Evolutionary conservation across 2,888 invertebrate species (phyloP), one percentile per base, ranked within the genome.

Genomic region (Eristalis tenax): DNA sequence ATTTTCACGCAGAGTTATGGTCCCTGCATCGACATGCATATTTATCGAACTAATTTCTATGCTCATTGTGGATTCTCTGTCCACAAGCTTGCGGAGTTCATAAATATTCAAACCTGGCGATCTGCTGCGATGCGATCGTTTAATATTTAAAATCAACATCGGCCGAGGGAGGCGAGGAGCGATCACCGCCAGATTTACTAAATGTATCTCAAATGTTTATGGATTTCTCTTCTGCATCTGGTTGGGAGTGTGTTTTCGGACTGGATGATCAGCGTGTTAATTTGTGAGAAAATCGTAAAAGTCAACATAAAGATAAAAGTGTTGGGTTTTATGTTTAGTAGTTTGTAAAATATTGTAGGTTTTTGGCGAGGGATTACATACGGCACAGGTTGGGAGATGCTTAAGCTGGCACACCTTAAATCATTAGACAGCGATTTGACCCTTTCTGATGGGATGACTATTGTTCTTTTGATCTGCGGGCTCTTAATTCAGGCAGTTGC

Each of bases 271-370:
- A 23, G 22, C n/a, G 50, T 69, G 68, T 35, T 69, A 68, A 69
- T 77, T 77, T 69, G 50, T 77, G 68, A 32, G 35, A 63, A 69
- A 68, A 35, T 6, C 43, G 69, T 69, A 69, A 68, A 77, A 32
- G 77, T 77, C 77, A 69, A 77, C 50, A 77, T 69, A 35, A 63
- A 69, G 77, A 77, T 61, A 69, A 69, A 61, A 59, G 66, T 57
- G 56, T 28, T 57, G 50, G 35, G 5, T 57, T 59, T 66, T 28
- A 28, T 63, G 28, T 59, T 26, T 32, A 50, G 18, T 50, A 18
- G 50, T 50, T 18, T 50, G 50, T 50, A n/a, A 50, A 50, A 50
- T 50, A 50, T 50, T 50, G 8, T 50, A 50, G 50, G n/a, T 50
- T 50, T 50, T 50, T n/a, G 18, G 18, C 50, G 50, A 50, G n/a